Base-by-base conservation (phyloP, 2,888 invertebrate species). In the Pecten maximus region DNA sequence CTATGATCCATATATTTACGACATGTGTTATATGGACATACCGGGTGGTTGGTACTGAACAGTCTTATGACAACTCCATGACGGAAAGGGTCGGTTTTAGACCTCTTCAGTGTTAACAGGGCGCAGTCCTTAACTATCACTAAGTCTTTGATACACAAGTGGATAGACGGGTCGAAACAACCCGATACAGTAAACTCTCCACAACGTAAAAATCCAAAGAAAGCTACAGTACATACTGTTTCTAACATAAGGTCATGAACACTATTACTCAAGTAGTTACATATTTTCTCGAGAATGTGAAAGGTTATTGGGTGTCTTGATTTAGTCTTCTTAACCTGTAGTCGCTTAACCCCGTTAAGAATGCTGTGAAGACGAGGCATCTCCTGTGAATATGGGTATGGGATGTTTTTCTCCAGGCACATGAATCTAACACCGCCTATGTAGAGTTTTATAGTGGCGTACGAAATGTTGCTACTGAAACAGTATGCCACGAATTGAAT, bases 1-100 rank as follows among this genome's bases (percentile, higher is more conserved):
- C 40, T 86, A n/a, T n/a, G n/a, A n/a, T n/a, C n/a, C n/a, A n/a
- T 40, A 40, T n/a, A 74, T 23, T 28, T 89, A 40, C 40, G 23
- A 44, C 89, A 89, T 16, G 35, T 16, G 23, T 16, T 86, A 86
- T 86, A 74, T 74, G 91, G 91, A 50, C 91, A 91, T 35, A 91
- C 74, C 10, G 0, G 23, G 40, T 48, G 35, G 4, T 60, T 40
- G 4, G 48, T 91, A 50, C 28, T 89, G n/a, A 86, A 89, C 40
- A 89, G 35, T 28, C 40, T 88, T 86, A 89, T 88, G 40, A 48
- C 88, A 2, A 89, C 88, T 23, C 89, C 91, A 28, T 89, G 40
- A 74, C 91, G 60, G 39, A 89, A 91, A 39, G 89, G 91, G 86
- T 91, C 88, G 23, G 91, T 89, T 87, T 91, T 91, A 28, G 91